A percentile compares a stretch with the other conserved stretches of the same genome.
phyloP scores from a whole-genome alignment of 2,888 invertebrate species.

The Diarsia rubi region DNA sequence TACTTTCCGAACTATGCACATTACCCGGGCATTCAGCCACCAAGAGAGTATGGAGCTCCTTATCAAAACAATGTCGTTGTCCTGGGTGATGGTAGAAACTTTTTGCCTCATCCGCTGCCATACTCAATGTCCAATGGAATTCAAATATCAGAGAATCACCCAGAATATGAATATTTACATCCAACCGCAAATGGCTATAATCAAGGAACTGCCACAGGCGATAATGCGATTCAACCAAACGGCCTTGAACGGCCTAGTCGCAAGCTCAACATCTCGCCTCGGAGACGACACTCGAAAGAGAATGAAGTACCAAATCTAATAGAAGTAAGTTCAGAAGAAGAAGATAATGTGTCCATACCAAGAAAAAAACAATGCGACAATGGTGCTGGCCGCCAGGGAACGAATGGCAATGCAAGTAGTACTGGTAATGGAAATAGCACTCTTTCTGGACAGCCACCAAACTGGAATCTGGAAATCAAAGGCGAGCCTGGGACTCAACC shows the following conservation, averaged over 20 bases:
- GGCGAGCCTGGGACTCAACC: constrained; percentile 77
- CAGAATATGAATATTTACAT: constrained; percentile 71
- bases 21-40: constrained; percentile 72
- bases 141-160: constrained; percentile 68
- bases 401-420: constrained; percentile 55
- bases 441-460: constrained; percentile 55
- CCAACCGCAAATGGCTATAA: constrained; percentile 58
- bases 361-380: constrained; percentile 79
- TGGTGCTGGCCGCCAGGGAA: constrained; percentile 59
- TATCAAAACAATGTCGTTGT: constrained; percentile 81
- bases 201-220: constrained; percentile 50
- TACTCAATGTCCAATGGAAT: constrained; percentile 74
- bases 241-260: constrained; percentile 85
- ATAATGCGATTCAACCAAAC: constrained; percentile 62
- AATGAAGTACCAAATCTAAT: constrained; percentile 82
- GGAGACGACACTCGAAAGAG: constrained; percentile 84
- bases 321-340: constrained; percentile 89
- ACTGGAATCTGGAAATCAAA: constrained; percentile 76
- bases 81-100: constrained; percentile 78
- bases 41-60: constrained; percentile 76
- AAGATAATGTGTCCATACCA: constrained; percentile 80
- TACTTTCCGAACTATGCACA: constrained; percentile 80
- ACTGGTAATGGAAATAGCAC: constrained; percentile 41
- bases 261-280: constrained; percentile 86
- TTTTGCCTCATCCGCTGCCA: constrained; percentile 75